These are phyloP conservation scores for Masticophis lateralis DNA, from an alignment of 2,797 vertebrate species.

Conservation along the genomic window DNA sequence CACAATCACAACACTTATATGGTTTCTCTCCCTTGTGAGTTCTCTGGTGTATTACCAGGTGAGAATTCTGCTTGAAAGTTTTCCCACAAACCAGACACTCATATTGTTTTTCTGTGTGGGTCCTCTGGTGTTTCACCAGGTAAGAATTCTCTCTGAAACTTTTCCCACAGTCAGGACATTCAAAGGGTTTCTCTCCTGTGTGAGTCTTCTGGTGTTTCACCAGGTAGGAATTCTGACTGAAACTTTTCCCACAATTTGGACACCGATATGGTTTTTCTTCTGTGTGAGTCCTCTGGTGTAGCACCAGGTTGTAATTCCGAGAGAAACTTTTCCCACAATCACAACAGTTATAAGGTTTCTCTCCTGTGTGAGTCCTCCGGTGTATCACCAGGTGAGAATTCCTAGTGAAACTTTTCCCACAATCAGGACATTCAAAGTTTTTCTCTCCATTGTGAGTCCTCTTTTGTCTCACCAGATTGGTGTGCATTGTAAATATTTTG, in stretches of 20 bases:
- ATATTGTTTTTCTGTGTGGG: neutral
- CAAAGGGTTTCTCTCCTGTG: neutral
- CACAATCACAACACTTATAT: neutral
- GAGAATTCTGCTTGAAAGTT: neutral
- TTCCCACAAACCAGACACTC: neutral
- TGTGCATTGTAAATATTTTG: no score
- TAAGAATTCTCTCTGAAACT: neutral
- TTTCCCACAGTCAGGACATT: no score
- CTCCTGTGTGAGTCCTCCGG: no score
- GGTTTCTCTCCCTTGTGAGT: neutral
- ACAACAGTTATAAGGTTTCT: no score
- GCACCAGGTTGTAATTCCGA: conserved; percentile 50
- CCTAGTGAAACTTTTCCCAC: no score
- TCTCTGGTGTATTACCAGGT: neutral
- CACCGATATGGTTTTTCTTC: no score
- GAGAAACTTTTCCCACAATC: conserved; percentile 61
- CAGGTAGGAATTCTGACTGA: conserved; percentile 62
- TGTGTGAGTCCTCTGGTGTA: no score
- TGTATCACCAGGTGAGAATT: no score
- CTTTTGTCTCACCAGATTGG: no score
- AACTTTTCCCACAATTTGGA: conserved; percentile 58
- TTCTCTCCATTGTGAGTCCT: no score
- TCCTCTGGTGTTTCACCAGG: neutral
- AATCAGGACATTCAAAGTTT: no score
- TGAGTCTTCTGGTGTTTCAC: conserved; percentile 40